These are phyloP conservation scores for Chrysina gloriosa DNA, from an alignment of 2,888 invertebrate genomes.

Conservation along the genomic window DNA sequence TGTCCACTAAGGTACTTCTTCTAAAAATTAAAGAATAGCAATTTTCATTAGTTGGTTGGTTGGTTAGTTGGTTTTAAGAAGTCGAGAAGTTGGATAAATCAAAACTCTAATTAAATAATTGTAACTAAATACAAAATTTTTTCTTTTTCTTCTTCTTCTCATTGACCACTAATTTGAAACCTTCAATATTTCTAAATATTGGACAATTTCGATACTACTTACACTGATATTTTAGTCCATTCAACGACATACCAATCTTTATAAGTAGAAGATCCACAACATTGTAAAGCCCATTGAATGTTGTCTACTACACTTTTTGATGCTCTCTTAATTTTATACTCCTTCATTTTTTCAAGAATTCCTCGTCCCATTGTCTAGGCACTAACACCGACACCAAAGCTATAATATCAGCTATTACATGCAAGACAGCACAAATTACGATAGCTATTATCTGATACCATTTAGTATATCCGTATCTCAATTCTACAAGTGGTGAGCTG, in stretches of 20 bases:
- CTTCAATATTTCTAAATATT: too few relatives aligned
- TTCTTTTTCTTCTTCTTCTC: too few relatives aligned
- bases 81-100: not conserved
- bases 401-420: slow-evolving; percentile 43
- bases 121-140: too few relatives aligned
- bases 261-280: slow-evolving; percentile 53
- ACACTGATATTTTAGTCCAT: slow-evolving; percentile 46
- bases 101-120: not conserved
- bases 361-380: slow-evolving; percentile 36
- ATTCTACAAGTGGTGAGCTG: slow-evolving; percentile 49
- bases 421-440: slow-evolving; percentile 47
- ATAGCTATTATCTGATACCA: slow-evolving; percentile 53
- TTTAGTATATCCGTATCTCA: slow-evolving; percentile 52
- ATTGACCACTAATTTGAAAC: too few relatives aligned
- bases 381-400: slow-evolving; percentile 39
- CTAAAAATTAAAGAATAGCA: not conserved
- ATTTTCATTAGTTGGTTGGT: too few relatives aligned
- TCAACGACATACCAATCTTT: slow-evolving; percentile 52
- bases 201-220: not conserved
- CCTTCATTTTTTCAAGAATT: slow-evolving; percentile 39
- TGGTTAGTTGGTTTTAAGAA: too few relatives aligned
- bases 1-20: slow-evolving; percentile 24
- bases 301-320: slow-evolving; percentile 54
- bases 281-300: slow-evolving; percentile 54
- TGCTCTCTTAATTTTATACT: slow-evolving; percentile 32